Base-by-base conservation (phyloP, 1,140 invertebrate genomes). In the Aphaenogaster floridana region DNA sequence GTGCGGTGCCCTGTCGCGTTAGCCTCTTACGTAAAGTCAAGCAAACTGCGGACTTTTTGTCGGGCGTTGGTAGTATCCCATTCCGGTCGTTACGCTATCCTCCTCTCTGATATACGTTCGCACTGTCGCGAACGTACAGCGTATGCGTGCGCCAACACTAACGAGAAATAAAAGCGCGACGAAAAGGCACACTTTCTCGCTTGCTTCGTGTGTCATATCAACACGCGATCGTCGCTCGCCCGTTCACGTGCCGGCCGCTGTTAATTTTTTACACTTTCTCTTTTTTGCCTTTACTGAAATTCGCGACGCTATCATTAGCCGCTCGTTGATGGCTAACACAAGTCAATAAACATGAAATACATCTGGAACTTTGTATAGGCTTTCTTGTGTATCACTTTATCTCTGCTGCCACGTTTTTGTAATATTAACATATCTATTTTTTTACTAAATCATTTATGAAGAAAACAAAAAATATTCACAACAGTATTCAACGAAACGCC, bases 201-300 rank as follows among this genome's bases (percentile, higher is more conserved):
- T 81, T 54, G 72, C 42, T 57, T 63, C 48, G 81, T 90, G 59
- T 36, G 50, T 63, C 48, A 76, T 88, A 90, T 90, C 89, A 88
- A 42, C 89, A 90, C 89, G 89, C 89, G 89, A 90, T 90, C 89
- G 69, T 69, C 45, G 57, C 36, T 71, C 45, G 34, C 39, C 21
- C 72, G 79, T 69, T 90, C 88, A 90, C 89, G 89, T 86, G 89
- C 63, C 45, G 85, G 48, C 34, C 76, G 81, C 52, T 88, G 80
- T 90, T 90, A 90, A 90, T 90, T 90, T 90, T 90, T 90, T 87
- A 88, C 81, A 88, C 68, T 90, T 88, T 90, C 83, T 86, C 89
- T 54, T 63, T 28, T 76, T 86, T 66, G 11, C 28, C 34, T 48
- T 39, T 59, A 48, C 66, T 83, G 42, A 83, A 74, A 83, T 63